A percentile compares a stretch with the other conserved stretches of the same genome.
Evolutionary conservation across 2,113 vertebrate species (phyloP).

Genomic region (Pseudonaja textilis): DNA sequence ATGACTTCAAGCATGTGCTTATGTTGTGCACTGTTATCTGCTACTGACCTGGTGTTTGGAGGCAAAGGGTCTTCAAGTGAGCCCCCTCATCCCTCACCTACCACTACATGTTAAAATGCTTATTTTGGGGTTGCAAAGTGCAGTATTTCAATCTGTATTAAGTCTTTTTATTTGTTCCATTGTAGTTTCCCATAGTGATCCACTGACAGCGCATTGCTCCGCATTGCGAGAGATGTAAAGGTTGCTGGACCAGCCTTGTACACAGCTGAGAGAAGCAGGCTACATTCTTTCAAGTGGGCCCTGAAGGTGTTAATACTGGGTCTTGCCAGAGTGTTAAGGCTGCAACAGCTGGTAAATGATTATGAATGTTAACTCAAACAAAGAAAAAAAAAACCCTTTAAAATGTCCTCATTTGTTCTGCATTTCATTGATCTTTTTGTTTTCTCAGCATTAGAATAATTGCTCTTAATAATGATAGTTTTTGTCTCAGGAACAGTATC

Average conservation of each 20-base stretch:
- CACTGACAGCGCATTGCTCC: neutral
- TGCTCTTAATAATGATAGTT: neutral
- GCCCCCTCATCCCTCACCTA: neutral
- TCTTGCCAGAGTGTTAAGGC: neutral
- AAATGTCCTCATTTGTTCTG: neutral
- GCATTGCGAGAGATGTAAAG: neutral
- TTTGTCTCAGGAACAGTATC: neutral
- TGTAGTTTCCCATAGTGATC: neutral
- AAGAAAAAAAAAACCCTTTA: neutral
- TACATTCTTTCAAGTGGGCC: neutral
- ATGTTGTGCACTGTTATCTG: neutral
- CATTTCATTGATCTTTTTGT: neutral
- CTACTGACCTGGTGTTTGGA: neutral
- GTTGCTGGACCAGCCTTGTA: neutral
- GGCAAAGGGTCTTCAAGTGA: neutral
- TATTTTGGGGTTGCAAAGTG: neutral
- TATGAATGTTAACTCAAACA: neutral
- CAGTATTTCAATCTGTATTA: neutral
- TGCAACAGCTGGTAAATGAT: neutral
- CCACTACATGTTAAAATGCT: neutral
- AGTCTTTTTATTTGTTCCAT: neutral
- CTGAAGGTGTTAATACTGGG: neutral
- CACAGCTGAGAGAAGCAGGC: neutral
- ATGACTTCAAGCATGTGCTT: neutral
- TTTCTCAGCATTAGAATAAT: neutral